A percentile compares a stretch with the other conserved stretches of the same genome.
Conservation (phyloP, 53 echinoderm and acorn worm species). For the Echinometra lucunter region DNA sequence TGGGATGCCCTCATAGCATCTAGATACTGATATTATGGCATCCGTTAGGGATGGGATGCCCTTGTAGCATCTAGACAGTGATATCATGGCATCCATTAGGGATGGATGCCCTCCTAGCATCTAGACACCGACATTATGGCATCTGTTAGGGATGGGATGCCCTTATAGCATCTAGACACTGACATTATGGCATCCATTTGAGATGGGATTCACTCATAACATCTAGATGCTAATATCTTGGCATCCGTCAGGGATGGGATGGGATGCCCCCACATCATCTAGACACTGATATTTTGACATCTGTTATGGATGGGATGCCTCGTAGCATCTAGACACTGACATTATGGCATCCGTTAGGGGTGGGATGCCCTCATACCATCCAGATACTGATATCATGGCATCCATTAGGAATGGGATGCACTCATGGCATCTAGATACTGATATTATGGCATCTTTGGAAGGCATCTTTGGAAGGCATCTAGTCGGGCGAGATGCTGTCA, state of each 20-base stretch:
- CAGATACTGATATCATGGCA: neutral
- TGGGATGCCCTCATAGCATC: neutral
- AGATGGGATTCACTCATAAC: neutral
- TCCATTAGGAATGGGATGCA: neutral
- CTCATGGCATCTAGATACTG: neutral
- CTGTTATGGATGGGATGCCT: no score
- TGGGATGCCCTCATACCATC: neutral
- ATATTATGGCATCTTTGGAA: neutral
- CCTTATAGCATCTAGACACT: neutral
- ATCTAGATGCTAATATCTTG: neutral
- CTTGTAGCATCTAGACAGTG: neutral
- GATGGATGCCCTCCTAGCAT: neutral
- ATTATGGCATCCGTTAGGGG: neutral
- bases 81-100: neutral
- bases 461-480: no score
- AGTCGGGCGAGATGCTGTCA: no score
- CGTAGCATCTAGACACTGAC: neutral
- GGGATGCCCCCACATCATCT: neutral
- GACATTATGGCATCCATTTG: neutral
- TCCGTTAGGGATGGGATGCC: neutral
- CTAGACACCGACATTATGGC: neutral
- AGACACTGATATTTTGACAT: neutral
- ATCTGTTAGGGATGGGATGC: neutral
- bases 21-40: neutral
- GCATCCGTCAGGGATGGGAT: neutral